Conservation (phyloP, 2,888 invertebrate genomes). For the Theristus sp. region DNA sequence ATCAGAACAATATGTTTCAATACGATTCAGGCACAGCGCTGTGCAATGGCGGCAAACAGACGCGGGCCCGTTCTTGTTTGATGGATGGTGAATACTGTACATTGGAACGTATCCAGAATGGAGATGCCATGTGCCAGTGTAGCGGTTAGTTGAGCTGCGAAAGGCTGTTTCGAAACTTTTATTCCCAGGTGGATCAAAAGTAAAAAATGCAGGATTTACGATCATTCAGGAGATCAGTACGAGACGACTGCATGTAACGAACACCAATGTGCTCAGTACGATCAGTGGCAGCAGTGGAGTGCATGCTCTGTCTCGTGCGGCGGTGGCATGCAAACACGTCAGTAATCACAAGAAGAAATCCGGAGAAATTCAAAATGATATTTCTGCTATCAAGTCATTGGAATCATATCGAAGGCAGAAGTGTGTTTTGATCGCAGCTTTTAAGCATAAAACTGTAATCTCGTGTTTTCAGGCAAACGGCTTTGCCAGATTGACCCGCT, state of each 20-base stretch:
- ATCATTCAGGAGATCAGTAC: not conserved
- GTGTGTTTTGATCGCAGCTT: no score
- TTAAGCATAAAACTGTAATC: no score
- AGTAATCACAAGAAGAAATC: no score
- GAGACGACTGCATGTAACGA: slow-evolving; percentile 5
- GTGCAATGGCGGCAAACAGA: not conserved
- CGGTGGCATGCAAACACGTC: no score
- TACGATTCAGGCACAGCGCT: no score
- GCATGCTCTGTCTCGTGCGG: slow-evolving; percentile 2
- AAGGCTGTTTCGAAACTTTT: not conserved
- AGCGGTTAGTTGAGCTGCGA: not conserved
- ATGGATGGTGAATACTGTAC: not conserved
- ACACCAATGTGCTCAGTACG: slow-evolving; percentile 2
- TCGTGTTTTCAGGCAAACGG: no score
- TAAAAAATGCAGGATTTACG: not conserved
- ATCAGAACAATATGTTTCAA: no score
- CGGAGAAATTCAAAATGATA: no score
- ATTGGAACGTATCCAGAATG: not conserved
- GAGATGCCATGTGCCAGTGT: not conserved
- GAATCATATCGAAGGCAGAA: no score
- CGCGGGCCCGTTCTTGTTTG: not conserved
- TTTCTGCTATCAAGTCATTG: no score
- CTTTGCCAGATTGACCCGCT: not conserved
- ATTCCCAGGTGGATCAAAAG: not conserved
- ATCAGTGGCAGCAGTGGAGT: slow-evolving; percentile 3